Evolutionary conservation across 2,888 invertebrate species (phyloP), one percentile per base, ranked within the genome.

Genomic region (Cyrtodaria siliqua): DNA sequence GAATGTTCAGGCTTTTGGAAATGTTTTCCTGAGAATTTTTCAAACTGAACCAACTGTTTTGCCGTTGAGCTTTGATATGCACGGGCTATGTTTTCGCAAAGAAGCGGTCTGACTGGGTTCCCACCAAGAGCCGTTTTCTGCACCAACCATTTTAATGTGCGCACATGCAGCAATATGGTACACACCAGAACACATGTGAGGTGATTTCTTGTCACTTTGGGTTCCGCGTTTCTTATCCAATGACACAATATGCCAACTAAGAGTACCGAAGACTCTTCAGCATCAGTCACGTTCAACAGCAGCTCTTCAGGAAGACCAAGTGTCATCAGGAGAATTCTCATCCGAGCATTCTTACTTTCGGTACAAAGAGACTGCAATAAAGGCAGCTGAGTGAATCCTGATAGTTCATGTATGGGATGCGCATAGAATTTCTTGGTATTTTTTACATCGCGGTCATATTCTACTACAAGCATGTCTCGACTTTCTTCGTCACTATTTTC

Each of bases 381-480:
- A 18, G 52, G 52, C 14, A 52, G 6, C 8, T 16, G 16, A 33
- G 57, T 9, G 1, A 55, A 55, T 14, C 50, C 64, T 9, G 71
- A 59, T 8, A 87, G 9, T 26, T 6, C n/a, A 9, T 14, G 26
- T 3, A 70, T 2, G 29, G 88, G 86, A 2, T 71, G 53, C 0
- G 90, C 75, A 29, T 74, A 57, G 16, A 56, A 49, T 44, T 86
- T 86, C 68, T 84, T 76, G 12, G 89, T 77, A 27, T 84, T 76
- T 47, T 83, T 86, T 3, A 67, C 72, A 8, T 79, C 66, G 33
- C 91, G 78, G 27, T 86, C 86, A 79, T 88, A 89, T 68, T 91
- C 91, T 44, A 86, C 83, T 24, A 89, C 66, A 53, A 63, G 42
- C 42, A 23, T 56, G 2, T 61, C 56, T 12, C 44, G 26, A n/a